Base-by-base conservation (phyloP, 2,113 vertebrate species). In the Grantiella picta region DNA sequence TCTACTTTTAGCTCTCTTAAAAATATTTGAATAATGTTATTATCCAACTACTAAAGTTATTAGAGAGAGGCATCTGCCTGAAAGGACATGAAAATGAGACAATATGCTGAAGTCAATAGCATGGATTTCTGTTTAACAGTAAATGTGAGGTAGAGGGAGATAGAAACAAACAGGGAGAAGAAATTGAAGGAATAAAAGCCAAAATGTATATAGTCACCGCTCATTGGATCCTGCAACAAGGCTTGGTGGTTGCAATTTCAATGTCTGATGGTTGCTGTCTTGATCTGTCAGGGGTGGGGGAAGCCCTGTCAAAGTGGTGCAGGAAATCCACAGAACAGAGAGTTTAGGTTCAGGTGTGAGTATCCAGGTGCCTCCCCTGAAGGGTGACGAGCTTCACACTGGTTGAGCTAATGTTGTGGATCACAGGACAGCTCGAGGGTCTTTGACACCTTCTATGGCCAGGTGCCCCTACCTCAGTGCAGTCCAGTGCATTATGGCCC, bases 211-310 rank as follows among this genome's bases (percentile, higher is more conserved):
- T 40, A 35, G 12, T 13, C 29, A n/a, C 29, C 2, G 4, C 29
- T 40, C 12, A 24, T 3, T 57, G 24, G 29, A 29, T 40, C 35
- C 42, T 0, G 0, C 12, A 57, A 18, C 42, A 57, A 35, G 15
- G 20, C 29, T 49, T 29, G 19, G 4, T 29, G 29, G 42, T 24
- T 42, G 24, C 25, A 40, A 29, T 49, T 35, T 40, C 24, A 13
- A 0, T 29, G 24, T 40, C 29, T 65, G 10, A 10, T 57, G 24
- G 35, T 47, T n/a, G n/a, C 15, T 64, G 6, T 40, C 15, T 38
- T 47, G 40, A 19, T 49, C 15, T n/a, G 23, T 20, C 28, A 56
- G n/a, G 18, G 9, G 4, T 40, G 3, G 5, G 11, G 27, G 7
- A 72, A 63, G 18, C 14, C 49, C 49, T 38, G 38, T 18, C n/a